Conservation (phyloP, 2,888 invertebrate genomes). For the Hemaris fuciformis region DNA sequence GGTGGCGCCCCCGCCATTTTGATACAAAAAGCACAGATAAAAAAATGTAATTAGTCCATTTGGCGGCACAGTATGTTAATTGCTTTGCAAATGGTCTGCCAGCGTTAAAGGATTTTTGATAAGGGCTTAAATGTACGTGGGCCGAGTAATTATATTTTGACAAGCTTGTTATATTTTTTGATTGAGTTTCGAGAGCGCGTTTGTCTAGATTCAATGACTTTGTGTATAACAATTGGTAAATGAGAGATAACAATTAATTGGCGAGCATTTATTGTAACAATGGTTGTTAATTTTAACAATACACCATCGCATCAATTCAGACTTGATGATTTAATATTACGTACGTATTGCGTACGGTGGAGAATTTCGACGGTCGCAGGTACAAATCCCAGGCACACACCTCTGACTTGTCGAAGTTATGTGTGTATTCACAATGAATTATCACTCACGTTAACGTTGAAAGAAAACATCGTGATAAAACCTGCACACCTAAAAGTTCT, state of each 20-base stretch:
- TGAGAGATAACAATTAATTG: not conserved
- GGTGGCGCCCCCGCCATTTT: slow-evolving; percentile 1
- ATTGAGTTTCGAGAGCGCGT: not conserved
- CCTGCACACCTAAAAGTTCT: no score
- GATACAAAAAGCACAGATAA: not conserved
- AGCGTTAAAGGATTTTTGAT: slow-evolving; percentile 7
- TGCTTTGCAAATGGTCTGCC: not conserved
- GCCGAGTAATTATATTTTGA: not conserved
- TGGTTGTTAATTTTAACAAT: not conserved
- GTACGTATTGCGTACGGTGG: no score
- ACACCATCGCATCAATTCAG: not conserved
- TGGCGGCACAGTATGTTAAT: not conserved
- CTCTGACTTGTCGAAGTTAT: no score
- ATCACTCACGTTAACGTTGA: no score
- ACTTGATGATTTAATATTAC: not conserved
- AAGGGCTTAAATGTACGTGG: not conserved
- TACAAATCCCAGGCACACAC: no score
- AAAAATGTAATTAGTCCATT: not conserved
- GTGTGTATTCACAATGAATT: no score
- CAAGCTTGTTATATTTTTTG: not conserved
- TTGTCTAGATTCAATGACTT: not conserved
- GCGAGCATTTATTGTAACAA: not conserved
- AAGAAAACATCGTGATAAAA: no score
- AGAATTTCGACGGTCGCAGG: no score
- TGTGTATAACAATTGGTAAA: not conserved